A percentile compares a stretch with the other conserved stretches of the same genome.
phyloP scores from a whole-genome alignment of 2,797 vertebrate species.

The Bovichtus variegatus region DNA sequence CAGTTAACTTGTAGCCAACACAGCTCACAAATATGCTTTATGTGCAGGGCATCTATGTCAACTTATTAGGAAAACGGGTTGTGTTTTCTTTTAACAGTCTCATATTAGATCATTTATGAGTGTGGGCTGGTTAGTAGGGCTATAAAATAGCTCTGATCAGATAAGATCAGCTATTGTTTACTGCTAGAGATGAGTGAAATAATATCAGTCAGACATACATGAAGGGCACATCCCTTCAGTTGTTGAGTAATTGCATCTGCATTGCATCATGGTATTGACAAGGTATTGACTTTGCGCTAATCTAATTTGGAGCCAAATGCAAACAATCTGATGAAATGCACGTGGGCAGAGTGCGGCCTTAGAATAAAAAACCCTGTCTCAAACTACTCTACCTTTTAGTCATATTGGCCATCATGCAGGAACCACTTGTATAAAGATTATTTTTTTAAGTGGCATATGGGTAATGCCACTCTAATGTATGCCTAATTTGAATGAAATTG shows the following conservation, averaged over 20 bases:
- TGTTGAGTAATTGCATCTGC: slow-evolving; percentile 24
- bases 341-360: too few species aligned
- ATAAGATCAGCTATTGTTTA: neutral
- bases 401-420: neutral
- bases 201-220: slow-evolving; percentile 17
- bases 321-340: slow-evolving; percentile 9
- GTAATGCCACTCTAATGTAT: neutral
- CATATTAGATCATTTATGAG: neutral
- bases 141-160: too few species aligned
- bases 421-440: neutral
- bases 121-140: neutral
- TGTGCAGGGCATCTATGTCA: neutral
- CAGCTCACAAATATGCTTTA: neutral
- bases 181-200: neutral
- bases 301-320: slow-evolving; percentile 23
- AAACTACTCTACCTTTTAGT: neutral
- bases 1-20: neutral
- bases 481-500: neutral
- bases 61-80: neutral
- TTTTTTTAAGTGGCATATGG: too few species aligned
- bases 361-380: neutral
- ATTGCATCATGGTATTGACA: slow-evolving; percentile 16
- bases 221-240: neutral
- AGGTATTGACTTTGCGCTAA: slow-evolving; percentile 16
- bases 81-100: neutral